Conservation (phyloP, 1,140 invertebrate species). For the Calephelis virginiensis region DNA sequence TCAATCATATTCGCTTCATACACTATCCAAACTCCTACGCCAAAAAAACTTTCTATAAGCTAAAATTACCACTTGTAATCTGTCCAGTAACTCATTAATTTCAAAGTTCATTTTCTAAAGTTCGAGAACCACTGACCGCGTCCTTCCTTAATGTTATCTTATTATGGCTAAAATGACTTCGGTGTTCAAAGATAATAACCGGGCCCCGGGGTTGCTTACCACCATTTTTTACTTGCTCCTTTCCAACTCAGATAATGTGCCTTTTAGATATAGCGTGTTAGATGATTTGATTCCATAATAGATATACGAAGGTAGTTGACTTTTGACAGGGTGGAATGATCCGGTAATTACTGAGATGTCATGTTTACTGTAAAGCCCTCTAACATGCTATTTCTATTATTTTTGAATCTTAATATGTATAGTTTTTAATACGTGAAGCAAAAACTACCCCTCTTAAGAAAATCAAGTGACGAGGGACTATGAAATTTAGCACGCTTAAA, state of each 20-base stretch:
- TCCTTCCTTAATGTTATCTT: conserved; percentile 77
- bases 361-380: neutral
- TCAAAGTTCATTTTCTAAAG: conserved; percentile 2
- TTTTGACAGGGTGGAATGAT: conserved; percentile 34
- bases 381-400: no score
- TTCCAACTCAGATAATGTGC: conserved; percentile 61
- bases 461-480: no score
- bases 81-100: no score
- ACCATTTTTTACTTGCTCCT: conserved; percentile 61
- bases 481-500: no score
- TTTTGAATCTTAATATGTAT: no score
- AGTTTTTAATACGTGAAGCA: no score
- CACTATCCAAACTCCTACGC: no score
- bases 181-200: conserved; percentile 75
- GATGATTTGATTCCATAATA: conserved; percentile 59
- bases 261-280: conserved; percentile 67
- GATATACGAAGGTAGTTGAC: conserved; percentile 35
- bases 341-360: conserved; percentile 16
- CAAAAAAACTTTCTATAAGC: no score
- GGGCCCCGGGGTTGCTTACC: conserved; percentile 52
- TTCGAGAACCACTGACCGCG: conserved; percentile 46
- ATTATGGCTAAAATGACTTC: conserved; percentile 78
- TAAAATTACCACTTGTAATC: no score
- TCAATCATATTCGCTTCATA: no score
- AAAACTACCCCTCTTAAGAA: no score